Percentiles rank a stretch among this genome's conserved stretches.
Conservation (phyloP, 2,888 invertebrate genomes). For the Cyclophora albipunctata region DNA sequence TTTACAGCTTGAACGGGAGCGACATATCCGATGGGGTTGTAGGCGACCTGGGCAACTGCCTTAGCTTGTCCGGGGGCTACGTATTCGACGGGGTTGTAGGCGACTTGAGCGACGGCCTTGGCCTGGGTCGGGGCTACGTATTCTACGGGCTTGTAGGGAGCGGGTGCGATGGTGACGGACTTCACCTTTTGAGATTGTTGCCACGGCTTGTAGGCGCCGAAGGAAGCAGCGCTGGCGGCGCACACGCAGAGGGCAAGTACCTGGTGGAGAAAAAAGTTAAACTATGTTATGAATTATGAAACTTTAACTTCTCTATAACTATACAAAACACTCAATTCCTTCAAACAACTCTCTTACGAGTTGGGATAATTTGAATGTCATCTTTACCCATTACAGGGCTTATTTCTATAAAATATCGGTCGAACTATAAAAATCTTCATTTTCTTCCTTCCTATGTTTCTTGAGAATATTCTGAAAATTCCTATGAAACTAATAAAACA, state of each 20-base stretch:
- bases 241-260: slow-evolving; percentile 37
- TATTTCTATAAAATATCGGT: too few species aligned
- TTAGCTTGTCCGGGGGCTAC: slow-evolving; percentile 4
- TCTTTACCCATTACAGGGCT: too few species aligned
- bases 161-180: slow-evolving; percentile 7
- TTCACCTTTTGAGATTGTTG: slow-evolving; percentile 7
- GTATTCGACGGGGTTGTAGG: slow-evolving; percentile 1
- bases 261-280: slow-evolving; percentile 15
- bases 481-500: neutral
- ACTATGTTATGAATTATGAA: neutral
- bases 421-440: too few species aligned
- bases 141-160: slow-evolving; percentile 2
- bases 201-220: slow-evolving; percentile 9
- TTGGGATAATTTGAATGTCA: too few species aligned
- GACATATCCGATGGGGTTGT: slow-evolving; percentile 1
- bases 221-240: slow-evolving; percentile 32
- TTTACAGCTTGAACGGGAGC: slow-evolving; percentile 4
- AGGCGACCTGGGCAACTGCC: slow-evolving; percentile 5
- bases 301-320: too few species aligned
- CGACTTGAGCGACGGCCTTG: slow-evolving; percentile 5
- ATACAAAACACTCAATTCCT: too few species aligned
- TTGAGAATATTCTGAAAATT: too few species aligned
- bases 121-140: slow-evolving; percentile 1
- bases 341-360: too few species aligned
- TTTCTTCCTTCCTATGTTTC: too few species aligned